phyloP scores from a whole-genome alignment of 2,113 vertebrate genomes.

The Hippocampus barbouri region DNA sequence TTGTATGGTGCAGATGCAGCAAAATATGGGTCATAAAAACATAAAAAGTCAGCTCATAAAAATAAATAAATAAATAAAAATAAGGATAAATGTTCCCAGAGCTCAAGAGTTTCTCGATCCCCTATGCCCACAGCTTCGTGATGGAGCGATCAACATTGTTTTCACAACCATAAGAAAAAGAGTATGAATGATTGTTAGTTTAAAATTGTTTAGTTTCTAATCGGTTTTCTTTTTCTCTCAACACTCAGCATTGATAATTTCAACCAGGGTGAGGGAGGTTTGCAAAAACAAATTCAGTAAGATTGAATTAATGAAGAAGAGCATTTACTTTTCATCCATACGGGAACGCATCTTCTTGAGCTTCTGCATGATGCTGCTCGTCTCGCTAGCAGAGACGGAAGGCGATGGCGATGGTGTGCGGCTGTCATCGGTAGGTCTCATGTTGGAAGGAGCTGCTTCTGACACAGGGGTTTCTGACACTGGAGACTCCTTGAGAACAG shows the following conservation, averaged over 20 bases:
- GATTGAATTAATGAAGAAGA: constrained; percentile 1
- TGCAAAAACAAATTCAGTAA: background rate
- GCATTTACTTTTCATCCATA: constrained; percentile 93
- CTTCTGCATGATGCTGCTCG: constrained; percentile 98
- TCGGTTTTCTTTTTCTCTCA: background rate
- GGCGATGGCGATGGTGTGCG: constrained; percentile 84
- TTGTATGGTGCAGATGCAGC: too few species aligned
- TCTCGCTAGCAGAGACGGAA: constrained; percentile 92
- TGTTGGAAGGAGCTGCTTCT: constrained; percentile 67
- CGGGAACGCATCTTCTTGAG: constrained; percentile 96
- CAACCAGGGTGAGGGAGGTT: constrained; percentile 1
- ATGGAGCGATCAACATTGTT: constrained; percentile 72
- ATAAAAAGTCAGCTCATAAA: too few species aligned
- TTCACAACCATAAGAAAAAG: constrained; percentile 63
- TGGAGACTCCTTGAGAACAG: constrained; percentile 72
- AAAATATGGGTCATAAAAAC: too few species aligned
- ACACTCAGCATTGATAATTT: background rate
- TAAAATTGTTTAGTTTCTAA: background rate
- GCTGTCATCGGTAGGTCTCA: constrained; percentile 74
- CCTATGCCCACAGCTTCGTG: too few species aligned
- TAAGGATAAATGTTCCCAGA: too few species aligned
- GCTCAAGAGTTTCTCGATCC: too few species aligned
- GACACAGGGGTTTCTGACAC: constrained; percentile 63
- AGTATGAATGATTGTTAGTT: background rate
- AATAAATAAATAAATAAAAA: too few species aligned